Conservation (phyloP, 1,140 invertebrate genomes). For the Papilio aristodemus region DNA sequence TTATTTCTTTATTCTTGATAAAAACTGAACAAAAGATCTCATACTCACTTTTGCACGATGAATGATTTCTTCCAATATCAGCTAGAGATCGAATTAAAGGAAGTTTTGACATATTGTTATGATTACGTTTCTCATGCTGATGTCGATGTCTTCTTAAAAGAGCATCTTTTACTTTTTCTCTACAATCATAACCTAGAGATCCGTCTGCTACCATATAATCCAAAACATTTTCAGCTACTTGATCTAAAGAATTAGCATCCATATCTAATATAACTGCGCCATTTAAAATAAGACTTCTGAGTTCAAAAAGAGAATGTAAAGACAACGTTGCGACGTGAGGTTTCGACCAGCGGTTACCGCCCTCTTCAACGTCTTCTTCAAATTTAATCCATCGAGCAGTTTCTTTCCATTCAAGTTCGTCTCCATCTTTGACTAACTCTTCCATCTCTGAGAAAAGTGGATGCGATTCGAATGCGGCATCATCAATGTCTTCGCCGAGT, state of each 20-base stretch:
- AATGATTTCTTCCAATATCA: constrained; percentile 97
- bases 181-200: constrained; percentile 86
- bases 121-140: constrained; percentile 93
- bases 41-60: constrained; percentile 95
- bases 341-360: constrained; percentile 96
- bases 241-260: constrained; percentile 91
- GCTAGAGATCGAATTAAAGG: constrained; percentile 97
- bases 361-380: constrained; percentile 96
- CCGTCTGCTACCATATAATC: constrained; percentile 94
- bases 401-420: constrained; percentile 97
- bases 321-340: constrained; percentile 96
- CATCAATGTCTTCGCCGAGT: constrained; percentile 94
- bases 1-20: constrained; percentile 27
- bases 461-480: constrained; percentile 90
- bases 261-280: constrained; percentile 95
- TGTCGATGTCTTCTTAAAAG: constrained; percentile 95
- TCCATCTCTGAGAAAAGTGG: constrained; percentile 98
- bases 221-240: constrained; percentile 93
- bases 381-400: constrained; percentile 98
- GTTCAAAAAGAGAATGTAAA: constrained; percentile 93
- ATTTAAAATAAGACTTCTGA: constrained; percentile 92
- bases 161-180: constrained; percentile 92
- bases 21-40: background rate
- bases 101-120: constrained; percentile 89
- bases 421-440: constrained; percentile 92